Evolutionary conservation across 2,888 invertebrate genomes (phyloP), one percentile per base, ranked within the genome.

Genomic region (Stictocephala bisonia): DNA sequence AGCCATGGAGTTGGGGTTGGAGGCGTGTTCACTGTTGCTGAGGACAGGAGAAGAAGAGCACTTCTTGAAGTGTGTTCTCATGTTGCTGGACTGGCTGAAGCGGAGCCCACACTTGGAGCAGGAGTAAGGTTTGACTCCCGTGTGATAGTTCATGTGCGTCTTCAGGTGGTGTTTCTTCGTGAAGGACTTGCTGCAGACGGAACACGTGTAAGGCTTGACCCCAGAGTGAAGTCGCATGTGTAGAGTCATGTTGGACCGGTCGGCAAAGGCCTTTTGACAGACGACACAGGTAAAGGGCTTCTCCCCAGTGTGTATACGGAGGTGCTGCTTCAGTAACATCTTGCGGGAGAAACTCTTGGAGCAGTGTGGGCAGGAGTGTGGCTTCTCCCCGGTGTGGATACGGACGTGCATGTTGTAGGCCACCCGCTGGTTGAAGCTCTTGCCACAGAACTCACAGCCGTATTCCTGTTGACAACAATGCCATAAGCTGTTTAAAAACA

Each of bases 381-480:
- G 80, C 71, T 79, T 79, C 77, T 79, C 82, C 86, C 90, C 93
- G 75, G 93, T 93, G 81, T 94, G 93, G 73, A 94, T 93, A 74
- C 93, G 86, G 1, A 93, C 89, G 82, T 94, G 94, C 94, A 94
- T 94, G 81, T 94, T 94, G 84, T 93, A 94, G 7, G 94, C 94
- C 3, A 94, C 94, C 31, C 94, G 88, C 83, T 94, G 94, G 83
- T 94, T 94, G 82, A 94, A 94, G 20, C 93, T 90, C 83, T 94
- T 94, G 0, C 93, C 93, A 80, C 94, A 94, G 79, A 90, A 89
- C 24, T 90, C 88, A 81, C 94, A 94, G 58, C 90, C 91, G 83
- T 94, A 93, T 82, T 93, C 93, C 82, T 64, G 60, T 20, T 20
- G 4, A 44, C 44, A 44, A 15, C 11, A 31, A 31, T 93, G n/a